phyloP scores from a whole-genome alignment of 2,797 vertebrate species.

The Allobates femoralis region DNA sequence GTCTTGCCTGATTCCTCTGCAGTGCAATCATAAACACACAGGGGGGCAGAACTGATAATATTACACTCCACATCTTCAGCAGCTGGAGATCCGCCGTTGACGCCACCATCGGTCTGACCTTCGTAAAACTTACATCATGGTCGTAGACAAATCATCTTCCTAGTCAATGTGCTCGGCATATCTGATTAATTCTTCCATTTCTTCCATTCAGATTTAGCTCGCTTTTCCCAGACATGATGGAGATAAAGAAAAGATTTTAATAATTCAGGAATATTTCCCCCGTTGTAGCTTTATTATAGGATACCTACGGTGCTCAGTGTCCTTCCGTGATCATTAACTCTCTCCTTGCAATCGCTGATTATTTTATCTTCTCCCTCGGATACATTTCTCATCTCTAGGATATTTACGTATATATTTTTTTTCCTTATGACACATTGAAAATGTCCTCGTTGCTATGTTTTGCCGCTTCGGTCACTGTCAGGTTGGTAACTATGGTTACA shows the following conservation, averaged over 20 bases:
- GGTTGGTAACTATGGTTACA: slow-evolving; percentile 61
- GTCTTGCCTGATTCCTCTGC: not conserved
- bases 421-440: slow-evolving; percentile 56
- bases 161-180: not conserved
- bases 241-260: slow-evolving; percentile 13
- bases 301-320: slow-evolving; percentile 19
- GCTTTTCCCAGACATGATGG: slow-evolving; percentile 3
- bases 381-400: slow-evolving; percentile 53
- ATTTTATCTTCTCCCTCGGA: not conserved
- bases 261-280: slow-evolving; percentile 26
- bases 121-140: slow-evolving; percentile 16
- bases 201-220: not conserved
- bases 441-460: slow-evolving; percentile 57
- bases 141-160: slow-evolving; percentile 7
- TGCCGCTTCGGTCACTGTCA: slow-evolving; percentile 58
- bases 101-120: slow-evolving; percentile 22
- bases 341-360: slow-evolving; percentile 19
- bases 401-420: slow-evolving; percentile 43
- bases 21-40: slow-evolving; percentile 38
- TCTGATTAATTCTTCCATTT: slow-evolving; percentile 7
- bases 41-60: slow-evolving; percentile 47
- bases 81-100: slow-evolving; percentile 18
- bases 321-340: slow-evolving; percentile 12
- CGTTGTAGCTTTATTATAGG: not conserved
- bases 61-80: slow-evolving; percentile 35